phyloP scores from a whole-genome alignment of 2,113 vertebrate species.

The Microtus richardsoni region DNA sequence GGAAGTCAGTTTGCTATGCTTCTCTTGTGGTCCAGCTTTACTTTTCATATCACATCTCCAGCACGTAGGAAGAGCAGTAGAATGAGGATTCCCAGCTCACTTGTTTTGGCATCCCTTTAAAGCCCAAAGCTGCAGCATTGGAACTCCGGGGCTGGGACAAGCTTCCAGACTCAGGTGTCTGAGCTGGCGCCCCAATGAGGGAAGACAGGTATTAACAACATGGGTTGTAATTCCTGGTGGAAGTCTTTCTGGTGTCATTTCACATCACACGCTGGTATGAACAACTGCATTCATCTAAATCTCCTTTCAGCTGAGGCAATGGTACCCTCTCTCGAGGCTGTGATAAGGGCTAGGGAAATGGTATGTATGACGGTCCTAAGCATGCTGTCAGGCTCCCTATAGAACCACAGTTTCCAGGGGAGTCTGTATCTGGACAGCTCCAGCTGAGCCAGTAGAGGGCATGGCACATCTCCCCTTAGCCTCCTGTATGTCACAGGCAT shows the following conservation, averaged over 20 bases:
- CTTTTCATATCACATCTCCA: neutral
- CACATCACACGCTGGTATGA: neutral
- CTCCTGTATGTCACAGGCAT: neutral
- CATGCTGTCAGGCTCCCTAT: neutral
- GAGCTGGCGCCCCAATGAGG: neutral
- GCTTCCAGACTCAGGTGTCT: conserved; percentile 7
- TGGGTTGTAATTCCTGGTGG: conserved; percentile 21
- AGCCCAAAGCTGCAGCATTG: neutral
- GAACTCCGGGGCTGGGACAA: neutral
- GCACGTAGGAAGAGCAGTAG: neutral
- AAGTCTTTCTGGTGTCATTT: conserved; percentile 36
- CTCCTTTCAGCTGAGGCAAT: neutral
- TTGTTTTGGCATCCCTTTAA: neutral
- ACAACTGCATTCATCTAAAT: neutral
- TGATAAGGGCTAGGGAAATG: neutral
- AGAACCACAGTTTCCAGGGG: neutral
- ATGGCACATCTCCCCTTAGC: neutral
- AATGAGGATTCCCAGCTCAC: neutral
- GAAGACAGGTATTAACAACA: neutral
- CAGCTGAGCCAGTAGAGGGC: neutral
- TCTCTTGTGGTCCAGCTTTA: neutral
- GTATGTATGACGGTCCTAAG: neutral
- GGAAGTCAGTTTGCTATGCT: neutral
- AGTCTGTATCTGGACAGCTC: neutral
- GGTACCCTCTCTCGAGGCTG: neutral